Conservation (phyloP, 2,888 invertebrate species). For the Villa cingulata region DNA sequence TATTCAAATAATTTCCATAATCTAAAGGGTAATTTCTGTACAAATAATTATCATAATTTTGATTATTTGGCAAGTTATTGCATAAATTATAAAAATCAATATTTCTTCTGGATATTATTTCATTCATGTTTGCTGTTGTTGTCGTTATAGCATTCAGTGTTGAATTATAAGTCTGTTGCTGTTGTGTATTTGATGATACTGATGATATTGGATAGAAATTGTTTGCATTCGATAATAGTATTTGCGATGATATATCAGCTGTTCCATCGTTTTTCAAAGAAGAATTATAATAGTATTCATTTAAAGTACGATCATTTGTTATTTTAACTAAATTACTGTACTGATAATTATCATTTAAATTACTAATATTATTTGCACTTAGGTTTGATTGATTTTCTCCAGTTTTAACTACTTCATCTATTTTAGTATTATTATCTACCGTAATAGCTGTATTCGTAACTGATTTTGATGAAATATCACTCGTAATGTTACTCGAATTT, state of each 20-base stretch:
- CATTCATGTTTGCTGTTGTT: not conserved
- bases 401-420: not conserved
- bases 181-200: no score
- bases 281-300: no score
- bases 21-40: not conserved
- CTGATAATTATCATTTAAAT: not conserved
- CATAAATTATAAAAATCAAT: not conserved
- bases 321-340: not conserved
- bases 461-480: no score
- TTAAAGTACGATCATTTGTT: no score
- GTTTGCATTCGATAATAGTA: no score
- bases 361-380: not conserved
- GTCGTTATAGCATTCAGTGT: no score
- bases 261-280: no score
- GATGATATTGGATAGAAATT: no score
- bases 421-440: not conserved
- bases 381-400: not conserved
- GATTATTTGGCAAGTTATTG: not conserved
- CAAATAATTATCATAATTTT: not conserved
- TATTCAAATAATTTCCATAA: not conserved
- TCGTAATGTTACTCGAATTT: not conserved
- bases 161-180: no score
- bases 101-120: not conserved
- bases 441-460: no score
- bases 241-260: no score